Base-by-base conservation (phyloP, 2,888 invertebrate species). In the Ephialtes manifestator region DNA sequence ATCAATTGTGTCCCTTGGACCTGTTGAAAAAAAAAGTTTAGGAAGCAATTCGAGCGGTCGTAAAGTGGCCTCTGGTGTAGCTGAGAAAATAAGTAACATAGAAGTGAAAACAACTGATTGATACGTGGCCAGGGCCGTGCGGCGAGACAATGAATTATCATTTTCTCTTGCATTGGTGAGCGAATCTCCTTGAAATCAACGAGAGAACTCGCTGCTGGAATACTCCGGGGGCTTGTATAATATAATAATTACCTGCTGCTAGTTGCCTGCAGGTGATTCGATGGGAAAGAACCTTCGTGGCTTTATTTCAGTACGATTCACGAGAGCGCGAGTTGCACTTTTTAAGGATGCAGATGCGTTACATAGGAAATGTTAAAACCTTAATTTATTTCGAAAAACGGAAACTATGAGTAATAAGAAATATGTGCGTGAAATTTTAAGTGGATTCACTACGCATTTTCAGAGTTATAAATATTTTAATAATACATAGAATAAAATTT, bases 181-280 rank as follows among this genome's bases (percentile, higher is more conserved):
- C 76, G 77, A 82, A 65, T 72, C 82, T 77, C 82, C 77, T 82
- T 82, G 82, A 82, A 72, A 76, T 35, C 70, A 53, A 43, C 24
- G 70, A 76, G 76, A 39, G 65, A 82, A 46, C 63, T 48, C 39
- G 70, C 13, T 31, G 55, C 31, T 71, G 15, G 24, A 31, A 24
- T 35, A 43, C 20, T 8, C 51, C 65, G 28, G 28, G 24, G 31
- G 28, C 77, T 76, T 72, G 71, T 67, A 77, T 71, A 77, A 65
- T 72, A 55, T 82, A 35, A 77, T 65, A 58, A 77, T 46, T 43
- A 67, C 68, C 68, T 24, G n/a, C 11, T 53, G n/a, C 11, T 11
- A 55, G 20, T 75, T 24, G 60, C 43, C 72, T 67, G 53, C 67
- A 18, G 31, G 13, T 24, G 28, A 13, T 20, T 46, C 68, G 68